These are phyloP conservation scores for Temnopleurus reevesii DNA, from an alignment of 53 echinoderm and acorn worm species.

Conservation along the genomic window DNA sequence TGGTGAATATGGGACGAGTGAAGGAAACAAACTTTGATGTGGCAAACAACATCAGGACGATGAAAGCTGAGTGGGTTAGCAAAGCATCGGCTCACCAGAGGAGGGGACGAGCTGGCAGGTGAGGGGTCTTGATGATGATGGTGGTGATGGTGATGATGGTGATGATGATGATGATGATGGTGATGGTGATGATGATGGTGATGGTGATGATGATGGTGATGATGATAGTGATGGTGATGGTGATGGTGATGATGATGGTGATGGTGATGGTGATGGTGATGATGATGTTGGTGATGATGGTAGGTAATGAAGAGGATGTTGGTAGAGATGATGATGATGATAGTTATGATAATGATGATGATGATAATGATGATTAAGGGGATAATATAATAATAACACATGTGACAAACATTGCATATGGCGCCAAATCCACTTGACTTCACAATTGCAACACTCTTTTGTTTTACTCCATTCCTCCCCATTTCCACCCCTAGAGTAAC, in stretches of 20 bases:
- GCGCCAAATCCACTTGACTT: too few species aligned
- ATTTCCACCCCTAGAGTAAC: slow-evolving; percentile 65
- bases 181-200: slow-evolving; percentile 3
- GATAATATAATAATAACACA: too few species aligned
- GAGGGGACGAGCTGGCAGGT: slow-evolving; percentile 92
- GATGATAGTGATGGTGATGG: not conserved
- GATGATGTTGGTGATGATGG: not conserved
- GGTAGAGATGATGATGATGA: not conserved
- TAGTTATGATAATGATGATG: not conserved
- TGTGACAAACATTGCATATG: too few species aligned
- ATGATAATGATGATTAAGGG: not conserved
- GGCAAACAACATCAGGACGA: slow-evolving; percentile 79
- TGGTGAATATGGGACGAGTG: slow-evolving; percentile 79
- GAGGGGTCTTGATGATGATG: not conserved
- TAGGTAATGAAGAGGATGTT: not conserved
- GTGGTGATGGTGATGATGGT: slow-evolving; percentile 2
- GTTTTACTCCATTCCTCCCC: not conserved
- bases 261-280: not conserved
- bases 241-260: not conserved
- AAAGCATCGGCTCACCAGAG: slow-evolving; percentile 85
- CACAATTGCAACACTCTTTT: not conserved
- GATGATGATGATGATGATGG: not conserved
- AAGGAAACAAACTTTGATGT: slow-evolving; percentile 96
- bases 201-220: not conserved
- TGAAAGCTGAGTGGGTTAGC: slow-evolving; percentile 95